A percentile compares a stretch with the other conserved stretches of the same genome.
These are phyloP conservation scores for Talpa occidentalis DNA, from an alignment of 2,113 vertebrate genomes.

Conservation along the genomic window DNA sequence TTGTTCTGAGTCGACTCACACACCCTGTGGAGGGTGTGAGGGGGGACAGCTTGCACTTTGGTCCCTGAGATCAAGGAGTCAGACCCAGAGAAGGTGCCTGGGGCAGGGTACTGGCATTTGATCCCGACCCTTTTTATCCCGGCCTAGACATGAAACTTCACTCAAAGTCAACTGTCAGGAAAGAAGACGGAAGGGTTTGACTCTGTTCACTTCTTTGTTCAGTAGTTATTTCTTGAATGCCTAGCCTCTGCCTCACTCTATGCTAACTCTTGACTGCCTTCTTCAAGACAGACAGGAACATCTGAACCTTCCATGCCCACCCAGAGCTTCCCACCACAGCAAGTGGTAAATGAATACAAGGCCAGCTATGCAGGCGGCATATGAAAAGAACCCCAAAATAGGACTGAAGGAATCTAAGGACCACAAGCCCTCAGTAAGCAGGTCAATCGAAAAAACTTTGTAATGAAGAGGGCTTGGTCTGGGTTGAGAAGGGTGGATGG, in stretches of 20 bases:
- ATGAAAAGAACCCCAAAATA: background rate
- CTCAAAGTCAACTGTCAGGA: background rate
- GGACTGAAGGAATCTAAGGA: background rate
- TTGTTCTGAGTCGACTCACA: background rate
- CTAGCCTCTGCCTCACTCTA: background rate
- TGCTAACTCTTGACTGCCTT: background rate
- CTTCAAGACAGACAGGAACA: background rate
- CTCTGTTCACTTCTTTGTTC: background rate
- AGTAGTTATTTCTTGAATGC: background rate
- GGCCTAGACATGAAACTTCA: background rate
- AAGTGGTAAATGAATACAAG: background rate
- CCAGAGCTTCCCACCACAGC: background rate
- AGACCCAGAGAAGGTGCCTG: background rate
- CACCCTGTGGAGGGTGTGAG: background rate
- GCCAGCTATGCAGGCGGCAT: background rate
- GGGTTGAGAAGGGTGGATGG: background rate
- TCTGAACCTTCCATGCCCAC: background rate
- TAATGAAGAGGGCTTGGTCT: background rate
- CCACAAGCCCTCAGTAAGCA: background rate
- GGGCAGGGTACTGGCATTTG: background rate
- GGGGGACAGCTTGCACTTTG: constrained; percentile 10
- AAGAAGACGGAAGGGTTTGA: background rate
- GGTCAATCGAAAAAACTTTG: background rate
- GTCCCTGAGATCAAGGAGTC: constrained; percentile 15
- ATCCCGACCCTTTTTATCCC: background rate